Percentiles rank a stretch among this genome's conserved stretches.
Evolutionary conservation across 2,888 invertebrate species (phyloP).

Genomic region (Lasioglossum morio): DNA sequence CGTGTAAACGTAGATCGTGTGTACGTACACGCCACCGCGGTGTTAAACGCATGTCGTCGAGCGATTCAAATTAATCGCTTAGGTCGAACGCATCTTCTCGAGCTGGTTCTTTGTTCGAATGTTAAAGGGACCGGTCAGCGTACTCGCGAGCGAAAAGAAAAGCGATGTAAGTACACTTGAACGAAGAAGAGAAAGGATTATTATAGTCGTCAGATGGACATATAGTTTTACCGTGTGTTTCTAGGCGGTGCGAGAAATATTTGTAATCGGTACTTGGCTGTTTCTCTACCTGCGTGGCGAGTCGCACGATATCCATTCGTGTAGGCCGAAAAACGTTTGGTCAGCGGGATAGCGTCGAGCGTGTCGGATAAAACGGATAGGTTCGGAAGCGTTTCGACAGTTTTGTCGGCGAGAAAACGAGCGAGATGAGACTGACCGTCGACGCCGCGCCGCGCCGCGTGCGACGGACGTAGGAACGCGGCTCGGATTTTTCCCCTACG

Average conservation of each 20-base stretch:
- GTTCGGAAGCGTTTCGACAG: neutral
- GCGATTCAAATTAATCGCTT: conserved; percentile 34
- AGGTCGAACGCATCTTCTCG: conserved; percentile 23
- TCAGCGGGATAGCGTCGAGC: neutral
- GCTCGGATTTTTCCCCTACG: neutral
- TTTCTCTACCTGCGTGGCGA: conserved; percentile 4
- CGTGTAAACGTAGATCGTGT: conserved; percentile 55
- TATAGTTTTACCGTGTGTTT: conserved; percentile 1
- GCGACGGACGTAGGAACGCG: conserved; percentile 31
- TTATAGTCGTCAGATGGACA: neutral
- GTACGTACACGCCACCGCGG: conserved; percentile 55
- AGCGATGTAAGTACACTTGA: neutral
- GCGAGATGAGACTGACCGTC: conserved; percentile 25
- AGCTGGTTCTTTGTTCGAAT: conserved; percentile 27
- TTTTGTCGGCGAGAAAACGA: neutral
- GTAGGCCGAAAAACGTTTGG: neutral
- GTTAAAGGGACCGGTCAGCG: conserved; percentile 5
- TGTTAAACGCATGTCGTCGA: conserved; percentile 56
- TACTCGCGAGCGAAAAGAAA: conserved; percentile 17
- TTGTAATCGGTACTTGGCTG: conserved; percentile 3
- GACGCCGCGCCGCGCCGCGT: too few species aligned
- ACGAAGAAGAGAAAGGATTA: neutral
- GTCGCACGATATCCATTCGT: neutral
- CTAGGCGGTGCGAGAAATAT: neutral
- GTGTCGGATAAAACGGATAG: neutral